Evolutionary conservation across 2,797 vertebrate genomes (phyloP), one percentile per base, ranked within the genome.

Genomic region (Mormyrops attenuatus): DNA sequence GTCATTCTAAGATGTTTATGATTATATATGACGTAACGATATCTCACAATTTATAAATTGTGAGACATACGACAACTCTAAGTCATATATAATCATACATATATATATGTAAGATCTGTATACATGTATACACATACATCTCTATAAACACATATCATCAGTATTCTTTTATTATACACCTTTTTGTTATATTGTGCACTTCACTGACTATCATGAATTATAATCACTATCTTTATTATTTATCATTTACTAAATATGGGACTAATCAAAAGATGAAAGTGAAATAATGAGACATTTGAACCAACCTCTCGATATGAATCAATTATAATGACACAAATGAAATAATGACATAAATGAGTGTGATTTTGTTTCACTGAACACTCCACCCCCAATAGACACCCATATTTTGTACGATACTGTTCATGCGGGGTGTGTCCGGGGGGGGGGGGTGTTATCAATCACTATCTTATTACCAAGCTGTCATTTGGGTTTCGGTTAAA

Each of bases 391-490:
- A 20, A 34, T 47, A 88, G 57, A 88, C 52, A 90, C 60, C 86
- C 84, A 89, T 86, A 86, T 88, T 88, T 86, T 73, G 77, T 52
- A 63, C 95, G 95, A 95, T 96, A 94, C 95, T 95, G 96, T 96
- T 96, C 95, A 96, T 95, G 85, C 90, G 95, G 63, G 95, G 26
- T 13, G 63, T 63, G 57, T 9, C 3, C 2, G 55, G 60, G n/a
- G 57, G 2, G n/a, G 2, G 94, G 94, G 92, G 92, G 93, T 95
- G 96, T 96, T 96, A 97, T 96, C 95, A 95, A 97, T 96, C 95
- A 96, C 95, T 94, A 95, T 95, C 96, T 96, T 96, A 96, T 97
- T 96, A 97, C 95, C 93, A 95, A 94, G 93, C 95, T 95, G 95
- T 96, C 96, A 96, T 96, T 93, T 95, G 95, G 95, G 96, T 94